These are phyloP conservation scores for Silurus lanzhouensis DNA, from an alignment of 2,797 vertebrate species.

Conservation along the genomic window DNA sequence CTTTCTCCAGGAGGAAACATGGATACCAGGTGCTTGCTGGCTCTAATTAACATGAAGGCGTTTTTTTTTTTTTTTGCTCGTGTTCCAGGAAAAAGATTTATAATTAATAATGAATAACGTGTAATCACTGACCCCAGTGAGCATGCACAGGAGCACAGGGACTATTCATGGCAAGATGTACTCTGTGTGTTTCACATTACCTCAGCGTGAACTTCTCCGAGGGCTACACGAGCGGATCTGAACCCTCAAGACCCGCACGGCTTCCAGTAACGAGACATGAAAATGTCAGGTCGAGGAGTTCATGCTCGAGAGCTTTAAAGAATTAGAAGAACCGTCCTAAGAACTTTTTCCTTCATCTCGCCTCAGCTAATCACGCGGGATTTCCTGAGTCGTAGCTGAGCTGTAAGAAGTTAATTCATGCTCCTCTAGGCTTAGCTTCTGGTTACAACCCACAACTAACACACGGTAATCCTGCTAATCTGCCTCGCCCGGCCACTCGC, in stretches of 20 bases:
- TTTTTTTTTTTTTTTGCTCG: not conserved
- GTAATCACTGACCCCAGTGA: not conserved
- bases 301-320: not conserved
- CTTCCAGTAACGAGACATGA: not conserved
- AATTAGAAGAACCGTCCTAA: conserved; percentile 2
- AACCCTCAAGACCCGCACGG: not conserved
- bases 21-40: too few species aligned
- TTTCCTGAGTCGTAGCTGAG: not conserved
- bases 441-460: conserved; percentile 5
- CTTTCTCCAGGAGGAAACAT: not conserved
- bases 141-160: not conserved
- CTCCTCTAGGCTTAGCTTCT: not conserved
- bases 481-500: not conserved
- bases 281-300: conserved; percentile 20
- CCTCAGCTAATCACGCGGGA: conserved; percentile 6
- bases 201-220: not conserved
- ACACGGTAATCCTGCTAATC: conserved; percentile 4
- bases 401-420: conserved; percentile 13
- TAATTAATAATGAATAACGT: not conserved
- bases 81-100: conserved; percentile 11
- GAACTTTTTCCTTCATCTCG: not conserved
- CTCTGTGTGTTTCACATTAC: not conserved
- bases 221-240: not conserved
- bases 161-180: not conserved
- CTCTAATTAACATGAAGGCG: not conserved